Conservation (phyloP, 2,888 invertebrate species). For the Cantharis rufa region DNA sequence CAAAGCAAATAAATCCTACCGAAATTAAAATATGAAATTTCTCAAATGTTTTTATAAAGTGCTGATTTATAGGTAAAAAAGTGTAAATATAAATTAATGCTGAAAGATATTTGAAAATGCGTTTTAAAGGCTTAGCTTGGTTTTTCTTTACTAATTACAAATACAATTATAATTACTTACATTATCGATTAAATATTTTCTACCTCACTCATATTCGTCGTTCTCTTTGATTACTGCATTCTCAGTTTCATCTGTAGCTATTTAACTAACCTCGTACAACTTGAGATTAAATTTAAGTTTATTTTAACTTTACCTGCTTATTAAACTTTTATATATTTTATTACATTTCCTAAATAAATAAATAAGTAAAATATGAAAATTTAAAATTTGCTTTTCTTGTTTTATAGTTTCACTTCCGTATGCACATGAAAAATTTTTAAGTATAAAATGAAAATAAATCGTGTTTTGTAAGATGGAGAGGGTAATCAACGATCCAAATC, state of each 20-base stretch:
- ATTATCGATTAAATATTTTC: not conserved
- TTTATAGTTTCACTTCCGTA: not conserved
- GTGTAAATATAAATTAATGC: not conserved
- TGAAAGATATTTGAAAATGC: not conserved
- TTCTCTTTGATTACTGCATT: not conserved
- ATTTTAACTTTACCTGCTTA: not conserved
- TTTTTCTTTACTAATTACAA: not conserved
- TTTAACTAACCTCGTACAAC: not conserved
- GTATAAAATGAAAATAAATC: conserved; percentile 38
- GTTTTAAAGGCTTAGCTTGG: not conserved
- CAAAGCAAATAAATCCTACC: not conserved
- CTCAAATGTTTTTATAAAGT: not conserved
- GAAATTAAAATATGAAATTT: not conserved
- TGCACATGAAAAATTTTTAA: not conserved
- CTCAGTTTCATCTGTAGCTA: not conserved
- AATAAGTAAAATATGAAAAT: not conserved
- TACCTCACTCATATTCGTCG: not conserved
- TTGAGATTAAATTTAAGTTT: not conserved
- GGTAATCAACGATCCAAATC: conserved; percentile 46
- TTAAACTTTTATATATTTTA: not conserved
- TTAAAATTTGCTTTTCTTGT: not conserved
- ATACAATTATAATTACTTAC: not conserved
- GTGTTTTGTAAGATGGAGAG: conserved; percentile 44
- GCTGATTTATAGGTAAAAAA: not conserved
- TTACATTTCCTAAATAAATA: not conserved